Percentiles rank a stretch among this genome's conserved stretches.
Evolutionary conservation across 2,113 vertebrate species (phyloP).

Genomic region (Campylomormyrus tamandua): DNA sequence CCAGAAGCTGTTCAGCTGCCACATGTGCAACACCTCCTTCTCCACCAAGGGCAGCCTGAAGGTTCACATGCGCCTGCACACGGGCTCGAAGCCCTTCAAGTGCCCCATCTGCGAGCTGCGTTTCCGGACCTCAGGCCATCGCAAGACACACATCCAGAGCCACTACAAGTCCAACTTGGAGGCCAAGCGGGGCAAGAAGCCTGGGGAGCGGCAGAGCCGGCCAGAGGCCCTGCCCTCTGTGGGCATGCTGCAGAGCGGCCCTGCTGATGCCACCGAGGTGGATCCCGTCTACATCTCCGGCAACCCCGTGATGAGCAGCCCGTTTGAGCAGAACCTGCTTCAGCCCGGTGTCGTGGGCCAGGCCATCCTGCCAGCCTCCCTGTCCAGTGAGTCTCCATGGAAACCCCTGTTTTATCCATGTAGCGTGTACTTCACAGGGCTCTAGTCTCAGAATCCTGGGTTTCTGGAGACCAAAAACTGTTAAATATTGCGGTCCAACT

Average conservation of each 20-base stretch:
- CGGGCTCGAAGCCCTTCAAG: conserved; percentile 95
- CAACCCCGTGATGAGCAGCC: conserved; percentile 75
- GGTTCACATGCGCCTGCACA: conserved; percentile 97
- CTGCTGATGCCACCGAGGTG: background rate
- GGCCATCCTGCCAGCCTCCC: conserved; percentile 82
- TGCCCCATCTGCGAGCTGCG: conserved; percentile 92
- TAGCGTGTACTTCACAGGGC: background rate
- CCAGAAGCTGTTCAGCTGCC: conserved; percentile 94
- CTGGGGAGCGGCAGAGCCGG: conserved; percentile 47
- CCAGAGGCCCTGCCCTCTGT: conserved; percentile 68
- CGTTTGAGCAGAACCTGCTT: conserved; percentile 82
- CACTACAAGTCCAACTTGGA: conserved; percentile 74
- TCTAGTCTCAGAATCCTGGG: background rate
- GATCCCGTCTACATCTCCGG: conserved; percentile 85
- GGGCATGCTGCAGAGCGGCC: conserved; percentile 61
- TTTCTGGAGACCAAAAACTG: background rate
- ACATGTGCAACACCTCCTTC: conserved; percentile 95
- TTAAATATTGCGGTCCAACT: background rate
- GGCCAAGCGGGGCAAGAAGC: conserved; percentile 67
- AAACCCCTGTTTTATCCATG: background rate
- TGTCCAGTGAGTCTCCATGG: conserved; percentile 74
- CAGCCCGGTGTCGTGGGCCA: conserved; percentile 84
- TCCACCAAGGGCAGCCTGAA: conserved; percentile 98
- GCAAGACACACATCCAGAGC: conserved; percentile 95
- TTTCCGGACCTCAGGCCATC: conserved; percentile 91